Evolutionary conservation across 2,797 vertebrate species (phyloP), one percentile per base, ranked within the genome.

Genomic region (Siniperca scherzeri): DNA sequence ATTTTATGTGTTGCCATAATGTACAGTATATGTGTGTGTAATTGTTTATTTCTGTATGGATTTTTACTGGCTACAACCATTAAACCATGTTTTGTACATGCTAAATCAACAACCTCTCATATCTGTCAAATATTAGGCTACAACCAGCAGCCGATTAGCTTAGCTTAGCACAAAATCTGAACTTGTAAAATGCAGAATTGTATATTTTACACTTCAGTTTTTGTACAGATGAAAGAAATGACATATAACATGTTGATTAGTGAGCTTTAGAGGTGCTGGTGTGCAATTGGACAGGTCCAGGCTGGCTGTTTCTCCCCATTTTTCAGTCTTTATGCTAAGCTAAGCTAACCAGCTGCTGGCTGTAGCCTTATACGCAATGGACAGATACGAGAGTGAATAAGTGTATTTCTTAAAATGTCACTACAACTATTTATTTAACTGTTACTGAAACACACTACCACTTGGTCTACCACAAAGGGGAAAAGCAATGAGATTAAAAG

Each of bases 401-500:
- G 2, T 3, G 3, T 5, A n/a, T 33, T 56, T 25, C 21, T 19
- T 0, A 13, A 52, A 64, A 60, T 27, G 12, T 60, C 3, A 27
- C n/a, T n/a, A n/a, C n/a, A 77, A 70, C 27, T 21, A 36, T 13
- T 42, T 36, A 52, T 78, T 75, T 9, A 33, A 53, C n/a, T 67
- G 42, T 61, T 62, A 25, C 21, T 27, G 5, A 61, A 64, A 22
- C 65, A 38, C 25, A 33, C 27, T 4, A 42, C 30, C 17, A 60
- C 44, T 68, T 66, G 9, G 53, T 48, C 7, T 67, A 40, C 33
- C 46, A 68, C 33, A 64, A 44, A 59, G 2, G 12, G 7, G 44
- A 3, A 55, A 56, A 53, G 36, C 67, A 33, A 27, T 22, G 2
- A 21, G n/a, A 77, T 53, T 21, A 17, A 76, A 57, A 46, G 48